Conservation (phyloP, 92 coral and sea anemone genomes). For the Bergia sp. region DNA sequence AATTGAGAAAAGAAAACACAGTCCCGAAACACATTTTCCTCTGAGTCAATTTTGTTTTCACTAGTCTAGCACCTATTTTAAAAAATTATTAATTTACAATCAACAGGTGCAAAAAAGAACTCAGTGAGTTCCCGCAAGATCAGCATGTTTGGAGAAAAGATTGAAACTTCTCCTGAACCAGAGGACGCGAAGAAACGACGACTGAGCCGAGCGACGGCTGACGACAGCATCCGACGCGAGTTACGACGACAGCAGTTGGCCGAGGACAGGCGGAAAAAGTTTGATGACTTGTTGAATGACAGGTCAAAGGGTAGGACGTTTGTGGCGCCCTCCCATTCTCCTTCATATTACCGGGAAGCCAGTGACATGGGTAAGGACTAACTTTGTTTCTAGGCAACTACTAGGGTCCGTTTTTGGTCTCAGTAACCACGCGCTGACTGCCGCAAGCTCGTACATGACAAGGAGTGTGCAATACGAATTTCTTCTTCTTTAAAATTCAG, state of each 20-base stretch:
- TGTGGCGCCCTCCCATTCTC: neutral
- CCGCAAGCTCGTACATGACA: neutral
- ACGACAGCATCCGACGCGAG: conserved; percentile 86
- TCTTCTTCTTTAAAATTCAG: neutral
- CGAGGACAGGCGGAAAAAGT: conserved; percentile 82
- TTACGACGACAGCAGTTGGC: conserved; percentile 85
- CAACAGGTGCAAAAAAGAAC: conserved; percentile 46
- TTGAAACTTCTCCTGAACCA: conserved; percentile 6
- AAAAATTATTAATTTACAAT: too few relatives aligned
- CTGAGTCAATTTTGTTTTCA: too few relatives aligned
- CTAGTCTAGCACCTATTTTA: too few relatives aligned
- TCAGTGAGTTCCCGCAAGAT: conserved; percentile 35
- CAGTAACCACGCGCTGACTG: neutral
- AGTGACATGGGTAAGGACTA: conserved; percentile 1
- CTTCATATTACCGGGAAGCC: neutral
- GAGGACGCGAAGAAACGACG: conserved; percentile 50
- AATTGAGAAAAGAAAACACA: too few relatives aligned
- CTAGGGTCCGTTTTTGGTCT: too few relatives aligned
- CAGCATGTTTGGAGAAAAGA: conserved; percentile 64
- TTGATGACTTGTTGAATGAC: conserved; percentile 22
- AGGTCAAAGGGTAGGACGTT: neutral
- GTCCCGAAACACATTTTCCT: too few relatives aligned
- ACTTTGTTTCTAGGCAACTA: too few relatives aligned
- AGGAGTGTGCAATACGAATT: neutral
- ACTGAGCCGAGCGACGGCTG: conserved; percentile 80